Conservation (phyloP, 2,797 vertebrate species). For the Lepilemur septentrionalis region DNA sequence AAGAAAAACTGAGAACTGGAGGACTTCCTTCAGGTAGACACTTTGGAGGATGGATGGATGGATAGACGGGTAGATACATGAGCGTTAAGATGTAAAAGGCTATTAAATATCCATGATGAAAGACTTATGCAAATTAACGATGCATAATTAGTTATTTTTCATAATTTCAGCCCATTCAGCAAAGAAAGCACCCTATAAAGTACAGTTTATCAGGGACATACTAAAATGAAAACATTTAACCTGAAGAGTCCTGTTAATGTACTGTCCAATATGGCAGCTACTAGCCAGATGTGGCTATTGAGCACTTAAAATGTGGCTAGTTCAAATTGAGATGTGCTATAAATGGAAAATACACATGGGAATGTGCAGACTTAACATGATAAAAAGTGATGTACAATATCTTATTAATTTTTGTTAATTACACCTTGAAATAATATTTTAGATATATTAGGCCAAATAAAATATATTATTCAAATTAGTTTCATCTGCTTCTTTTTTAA, state of each 20-base stretch:
- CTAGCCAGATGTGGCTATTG: not conserved
- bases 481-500: conserved; percentile 13
- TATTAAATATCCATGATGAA: not conserved
- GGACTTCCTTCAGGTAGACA: not conserved
- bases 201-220: not conserved
- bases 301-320: not conserved
- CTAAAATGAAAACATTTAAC: not conserved
- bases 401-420: not conserved
- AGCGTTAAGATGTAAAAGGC: not conserved
- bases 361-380: not conserved
- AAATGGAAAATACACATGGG: not conserved
- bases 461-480: not conserved
- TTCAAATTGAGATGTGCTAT: not conserved
- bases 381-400: not conserved
- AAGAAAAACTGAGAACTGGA: not conserved
- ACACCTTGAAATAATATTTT: not conserved
- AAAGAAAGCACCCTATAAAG: conserved; percentile 4
- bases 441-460: not conserved
- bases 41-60: not conserved
- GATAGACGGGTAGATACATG: not conserved
- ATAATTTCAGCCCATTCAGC: conserved; percentile 12
- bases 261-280: not conserved
- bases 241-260: not conserved
- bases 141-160: not conserved
- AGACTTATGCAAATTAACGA: not conserved